Base-by-base conservation (phyloP, 2,888 invertebrate species). In the Papilio elwesi region DNA sequence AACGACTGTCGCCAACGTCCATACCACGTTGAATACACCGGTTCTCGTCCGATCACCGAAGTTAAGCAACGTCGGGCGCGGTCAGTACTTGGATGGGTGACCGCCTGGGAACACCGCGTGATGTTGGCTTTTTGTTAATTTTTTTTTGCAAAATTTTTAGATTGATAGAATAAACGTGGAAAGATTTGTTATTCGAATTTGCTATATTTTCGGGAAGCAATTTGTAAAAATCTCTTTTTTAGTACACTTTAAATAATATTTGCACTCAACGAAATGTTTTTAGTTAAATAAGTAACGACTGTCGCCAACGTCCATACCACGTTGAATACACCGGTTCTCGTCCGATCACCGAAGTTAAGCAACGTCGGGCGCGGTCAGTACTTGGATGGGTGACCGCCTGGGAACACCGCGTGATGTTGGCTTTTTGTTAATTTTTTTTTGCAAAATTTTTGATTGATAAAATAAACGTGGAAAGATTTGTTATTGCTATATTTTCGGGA, bases 1-100 rank as follows among this genome's bases (percentile, higher is more conserved):
- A n/a, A n/a, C n/a, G n/a, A n/a, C n/a, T n/a, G n/a, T 78, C 73
- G 79, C 80, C 82, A 82, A 83, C 83, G 87, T 87, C 87, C 89
- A 88, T 89, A 90, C 89, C 84, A 90, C 83, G 88, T 88, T 90
- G 88, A 90, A 88, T 77, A 87, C 89, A 89, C 90, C 89, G 89
- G 88, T 89, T 90, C 89, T 90, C 90, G 88, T 90, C 90, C 89
- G 90, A 90, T 90, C 90, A 90, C 90, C 89, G 90, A 89, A 72
- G 72, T 72, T 68, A 72, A 72, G 72, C 68, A 79, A 65, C 65
- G 69, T 73, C 69, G 73, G 69, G 73, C 73, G 73, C 69, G 73
- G 68, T 73, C 73, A 73, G 73, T 73, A 73, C 73, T 73, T 73
- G 73, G 72, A 81, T 81, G 81, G 81, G 81, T 81, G 81, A 82